Evolutionary conservation across 2,113 vertebrate species (phyloP).

Genomic region (Empidonax alnorum): DNA sequence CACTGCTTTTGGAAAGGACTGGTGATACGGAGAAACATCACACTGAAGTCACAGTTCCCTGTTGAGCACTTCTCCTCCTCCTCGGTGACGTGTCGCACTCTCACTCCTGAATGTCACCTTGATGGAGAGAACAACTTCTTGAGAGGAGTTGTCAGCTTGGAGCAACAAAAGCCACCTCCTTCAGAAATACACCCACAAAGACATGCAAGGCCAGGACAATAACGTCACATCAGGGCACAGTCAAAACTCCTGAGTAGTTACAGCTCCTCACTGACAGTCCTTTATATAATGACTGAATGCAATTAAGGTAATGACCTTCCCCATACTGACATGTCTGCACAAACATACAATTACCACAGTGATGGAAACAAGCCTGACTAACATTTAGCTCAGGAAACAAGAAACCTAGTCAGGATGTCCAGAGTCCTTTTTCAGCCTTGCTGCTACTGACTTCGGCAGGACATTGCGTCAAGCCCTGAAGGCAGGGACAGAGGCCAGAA

Average conservation of each 20-base stretch:
- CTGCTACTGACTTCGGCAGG: neutral
- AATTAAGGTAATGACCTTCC: neutral
- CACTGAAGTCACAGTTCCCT: neutral
- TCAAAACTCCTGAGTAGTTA: conserved; percentile 6
- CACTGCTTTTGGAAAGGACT: neutral
- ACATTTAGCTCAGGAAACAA: neutral
- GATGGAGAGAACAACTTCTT: neutral
- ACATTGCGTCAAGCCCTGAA: neutral
- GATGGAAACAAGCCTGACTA: neutral
- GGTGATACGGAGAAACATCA: neutral
- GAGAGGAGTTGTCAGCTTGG: neutral
- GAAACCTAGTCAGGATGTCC: neutral
- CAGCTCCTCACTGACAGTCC: neutral
- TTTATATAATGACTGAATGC: neutral
- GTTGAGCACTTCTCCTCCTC: neutral
- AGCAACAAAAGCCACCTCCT: conserved; percentile 39
- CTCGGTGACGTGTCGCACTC: neutral
- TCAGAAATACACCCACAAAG: conserved; percentile 22
- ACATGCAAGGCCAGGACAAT: conserved; percentile 14
- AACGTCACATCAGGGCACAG: neutral
- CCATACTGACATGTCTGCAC: neutral
- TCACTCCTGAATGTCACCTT: conserved; percentile 36
- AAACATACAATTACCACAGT: neutral
- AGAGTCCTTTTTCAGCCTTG: neutral
- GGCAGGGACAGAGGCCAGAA: conserved; percentile 11